Base-by-base conservation (phyloP, 2,888 invertebrate genomes). In the Ecliptopera silaceata region DNA sequence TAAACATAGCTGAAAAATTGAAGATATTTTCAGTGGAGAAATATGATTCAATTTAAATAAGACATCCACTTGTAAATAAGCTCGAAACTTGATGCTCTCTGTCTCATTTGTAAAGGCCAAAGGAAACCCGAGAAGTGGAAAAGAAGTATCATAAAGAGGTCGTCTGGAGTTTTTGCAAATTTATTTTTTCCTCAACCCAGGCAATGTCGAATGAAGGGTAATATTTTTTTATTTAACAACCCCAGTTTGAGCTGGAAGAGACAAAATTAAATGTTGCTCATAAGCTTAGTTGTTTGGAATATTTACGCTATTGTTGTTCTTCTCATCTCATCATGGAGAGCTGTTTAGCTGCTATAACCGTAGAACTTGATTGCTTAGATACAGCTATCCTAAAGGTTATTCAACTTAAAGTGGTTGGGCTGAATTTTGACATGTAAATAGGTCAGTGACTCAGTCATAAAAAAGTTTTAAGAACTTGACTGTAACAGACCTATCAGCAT, bases 111-210 rank as follows among this genome's bases (percentile, higher is more conserved):
- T 63, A 66, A 69, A 65, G 65, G 66, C 58, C 61, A 63, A 61
- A 64, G 64, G 57, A 61, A 71, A 68, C 64, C 69, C 68, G 67
- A 66, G 36, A 54, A 69, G 70, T 73, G 70, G 70, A 75, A 12
- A 77, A 78, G 77, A 76, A 56, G 62, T 59, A 70, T 74, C 74
- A 76, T 79, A 82, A 79, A 80, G 72, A 56, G 70, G 41, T 77
- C 79, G 79, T 77, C 74, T 74, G 70, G 26, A 66, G 68, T 69
- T 69, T 72, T 73, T 69, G 68, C 62, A 70, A 72, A 71, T 77
- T 79, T 74, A 73, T 72, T 74, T 69, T 72, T 36, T 36, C 15
- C 44, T 31, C 44, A 31, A 44, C 44, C 32, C 31, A 29, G 31
- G 17, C 44, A 26, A 18, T 34, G 34, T 4, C 44, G n/a, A 46